Base-by-base conservation (phyloP, 2,888 invertebrate genomes). In the Microchrysa polita region DNA sequence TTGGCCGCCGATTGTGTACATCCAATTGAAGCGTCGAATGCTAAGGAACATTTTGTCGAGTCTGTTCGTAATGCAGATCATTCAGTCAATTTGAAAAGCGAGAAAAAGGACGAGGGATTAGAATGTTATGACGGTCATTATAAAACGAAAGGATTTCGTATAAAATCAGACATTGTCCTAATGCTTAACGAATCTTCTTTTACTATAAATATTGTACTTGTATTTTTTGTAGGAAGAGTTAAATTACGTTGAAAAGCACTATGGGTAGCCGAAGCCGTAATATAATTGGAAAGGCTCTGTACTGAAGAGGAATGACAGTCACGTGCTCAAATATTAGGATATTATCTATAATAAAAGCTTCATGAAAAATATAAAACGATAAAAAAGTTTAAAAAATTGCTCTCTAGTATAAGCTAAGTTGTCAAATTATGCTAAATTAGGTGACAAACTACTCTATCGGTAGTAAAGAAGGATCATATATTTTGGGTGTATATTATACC, bases 61-160 rank as follows among this genome's bases (percentile, higher is more conserved):
- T 18, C 69, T 55, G 69, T 57, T 42, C 42, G 65, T 65, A 48
- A 65, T 69, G 69, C 69, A 69, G 44, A 69, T 69, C 69, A 69
- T 69, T 69, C 18, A 67, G 67, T 67, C 67, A 53, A 34, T 55
- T 67, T 34, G 16, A 22, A 57, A 57, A 55, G 55, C 69, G 23
- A 69, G 40, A n/a, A n/a, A 69, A 69, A 69, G 69, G 69, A 69
- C 69, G 40, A 27, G 42, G 69, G 69, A 69, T 69, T 69, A 69
- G 55, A 40, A 55, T 55, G 69, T 57, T 69, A 69, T 69, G 55
- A 52, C 14, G 14, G 69, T 42, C 69, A 57, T 69, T 69, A 69
- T 69, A 34, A 69, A 55, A 55, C 40, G 65, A 65, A 69, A 69
- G 69, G 69, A 69, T 55, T 55, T 69, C 20, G 55, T 55, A 20